Base-by-base conservation (phyloP, 2,888 invertebrate genomes). In the Drosophila siamana region DNA sequence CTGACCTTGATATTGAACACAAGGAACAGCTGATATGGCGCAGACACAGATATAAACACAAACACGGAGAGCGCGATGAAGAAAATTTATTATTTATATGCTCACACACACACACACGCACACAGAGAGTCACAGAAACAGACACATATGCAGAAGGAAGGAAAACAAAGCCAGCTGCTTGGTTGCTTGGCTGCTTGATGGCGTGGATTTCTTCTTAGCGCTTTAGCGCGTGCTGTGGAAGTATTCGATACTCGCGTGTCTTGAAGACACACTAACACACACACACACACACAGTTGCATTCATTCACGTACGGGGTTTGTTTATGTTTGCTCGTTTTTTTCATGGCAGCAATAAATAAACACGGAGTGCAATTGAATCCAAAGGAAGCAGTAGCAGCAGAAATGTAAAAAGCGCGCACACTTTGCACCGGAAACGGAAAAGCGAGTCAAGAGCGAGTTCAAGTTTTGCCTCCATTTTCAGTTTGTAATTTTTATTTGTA, bases 41-140 rank as follows among this genome's bases (percentile, higher is more conserved):
- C 64, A 63, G 48, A 70, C 69, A 62, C 40, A 66, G 64, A 66
- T 24, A 68, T 30, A 56, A 54, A 68, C 62, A 50, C 33, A 59
- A 26, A 44, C 60, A 50, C 33, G 48, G 22, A 6, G 22, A 41
- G 55, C 57, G 64, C 63, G 47, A 62, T 61, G 50, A 84, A 76
- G 80, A 61, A 65, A 74, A 88, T 88, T 80, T 88, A 88, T 77
- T 86, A 88, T 88, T 88, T 83, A 83, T 85, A 80, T 65, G 63
- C 54, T 47, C 38, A 73, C 55, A 63, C 22, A 65, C 44, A 16
- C 33, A 48, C 24, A 61, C 62, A 65, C 40, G 65, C 54, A 38
- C 46, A 61, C 47, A 24, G 33, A 44, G 16, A 61, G 8, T 46
- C 62, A 56, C 41, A 59, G 48, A 65, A 24, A 72, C 6, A 61